These are phyloP conservation scores for Melanerpes aurifrons DNA, from an alignment of 2,113 vertebrate genomes.

Conservation along the genomic window DNA sequence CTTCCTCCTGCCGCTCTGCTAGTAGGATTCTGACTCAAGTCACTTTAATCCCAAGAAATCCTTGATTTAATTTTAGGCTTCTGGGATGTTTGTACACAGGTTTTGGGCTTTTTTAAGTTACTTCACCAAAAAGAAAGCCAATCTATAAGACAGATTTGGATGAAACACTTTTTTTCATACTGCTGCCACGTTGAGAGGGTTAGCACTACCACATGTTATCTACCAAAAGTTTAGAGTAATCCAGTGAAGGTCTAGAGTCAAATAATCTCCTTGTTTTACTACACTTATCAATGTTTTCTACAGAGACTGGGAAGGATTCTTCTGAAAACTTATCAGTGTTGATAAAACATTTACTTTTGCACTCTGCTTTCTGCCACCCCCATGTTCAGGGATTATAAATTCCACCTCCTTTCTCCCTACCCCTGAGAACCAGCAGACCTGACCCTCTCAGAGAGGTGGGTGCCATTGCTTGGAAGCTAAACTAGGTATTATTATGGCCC, in stretches of 20 bases:
- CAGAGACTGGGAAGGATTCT: neutral
- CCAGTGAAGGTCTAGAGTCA: neutral
- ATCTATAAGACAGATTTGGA: neutral
- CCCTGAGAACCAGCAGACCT: neutral
- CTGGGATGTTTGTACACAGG: neutral
- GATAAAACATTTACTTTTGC: neutral
- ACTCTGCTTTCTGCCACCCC: neutral
- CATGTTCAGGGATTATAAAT: neutral
- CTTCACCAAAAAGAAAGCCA: neutral
- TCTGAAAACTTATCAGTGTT: neutral
- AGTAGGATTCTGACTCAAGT: neutral
- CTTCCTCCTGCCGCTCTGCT: neutral
- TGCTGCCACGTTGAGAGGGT: neutral
- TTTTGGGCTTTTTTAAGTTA: neutral
- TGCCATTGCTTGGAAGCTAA: neutral
- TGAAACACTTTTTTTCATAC: neutral
- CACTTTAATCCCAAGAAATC: neutral
- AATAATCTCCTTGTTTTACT: neutral
- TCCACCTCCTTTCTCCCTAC: neutral
- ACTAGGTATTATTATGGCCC: neutral
- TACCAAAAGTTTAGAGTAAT: neutral
- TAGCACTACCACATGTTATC: neutral
- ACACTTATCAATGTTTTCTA: neutral
- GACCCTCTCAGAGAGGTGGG: neutral
- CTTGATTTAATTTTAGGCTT: neutral